Conservation (phyloP, 2,113 vertebrate species). For the Ranitomeya imitator region DNA sequence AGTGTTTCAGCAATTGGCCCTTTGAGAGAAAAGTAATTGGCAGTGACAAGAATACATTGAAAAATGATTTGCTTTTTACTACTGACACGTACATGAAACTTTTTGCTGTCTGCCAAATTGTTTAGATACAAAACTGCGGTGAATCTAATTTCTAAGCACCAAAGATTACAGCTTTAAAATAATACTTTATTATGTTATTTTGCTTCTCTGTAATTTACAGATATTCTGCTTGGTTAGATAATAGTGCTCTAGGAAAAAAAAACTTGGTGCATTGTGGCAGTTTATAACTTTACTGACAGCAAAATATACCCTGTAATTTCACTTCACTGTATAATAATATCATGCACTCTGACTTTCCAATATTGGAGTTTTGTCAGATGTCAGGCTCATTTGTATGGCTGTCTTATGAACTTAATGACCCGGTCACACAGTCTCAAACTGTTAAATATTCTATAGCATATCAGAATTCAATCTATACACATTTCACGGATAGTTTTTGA, state of each 20-base stretch:
- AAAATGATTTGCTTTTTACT: slow-evolving; percentile 30
- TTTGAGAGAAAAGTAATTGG: slow-evolving; percentile 25
- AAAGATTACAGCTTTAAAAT: not conserved
- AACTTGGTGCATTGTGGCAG: not conserved
- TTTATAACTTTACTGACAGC: not conserved
- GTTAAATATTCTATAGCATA: not conserved
- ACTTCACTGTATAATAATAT: not conserved
- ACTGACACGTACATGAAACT: slow-evolving; percentile 26
- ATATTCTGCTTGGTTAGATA: not conserved
- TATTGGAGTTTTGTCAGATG: not conserved
- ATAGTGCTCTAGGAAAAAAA: slow-evolving; percentile 13
- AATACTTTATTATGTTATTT: not conserved
- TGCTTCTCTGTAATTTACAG: not conserved
- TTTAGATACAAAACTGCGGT: slow-evolving; percentile 3
- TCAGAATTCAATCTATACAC: not conserved
- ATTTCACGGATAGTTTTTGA: not conserved
- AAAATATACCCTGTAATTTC: not conserved
- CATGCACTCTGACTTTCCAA: not conserved
- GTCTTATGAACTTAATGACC: not conserved
- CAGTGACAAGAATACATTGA: slow-evolving; percentile 20
- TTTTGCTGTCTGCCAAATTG: not conserved
- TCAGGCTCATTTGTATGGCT: not conserved
- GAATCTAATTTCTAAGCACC: not conserved
- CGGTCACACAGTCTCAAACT: not conserved
- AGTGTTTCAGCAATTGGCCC: slow-evolving; percentile 18